Evolutionary conservation across 2,113 vertebrate species (phyloP), one percentile per base, ranked within the genome.

Genomic region (Amazona guildingii): DNA sequence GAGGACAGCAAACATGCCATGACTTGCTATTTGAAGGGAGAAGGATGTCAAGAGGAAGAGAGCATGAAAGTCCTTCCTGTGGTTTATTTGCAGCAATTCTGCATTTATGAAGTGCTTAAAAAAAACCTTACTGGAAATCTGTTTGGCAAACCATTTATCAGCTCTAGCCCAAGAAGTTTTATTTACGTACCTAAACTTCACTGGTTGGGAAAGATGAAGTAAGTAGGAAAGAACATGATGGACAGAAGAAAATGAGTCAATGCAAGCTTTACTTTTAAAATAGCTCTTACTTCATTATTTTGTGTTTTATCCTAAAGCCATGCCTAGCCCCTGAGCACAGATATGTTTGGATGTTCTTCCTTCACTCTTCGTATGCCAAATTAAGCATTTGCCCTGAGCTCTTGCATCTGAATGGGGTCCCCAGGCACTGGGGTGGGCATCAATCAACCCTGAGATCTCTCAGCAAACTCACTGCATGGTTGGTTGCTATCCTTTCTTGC

Each of bases 191-290:
- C 75, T 97, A 49, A 94, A 96, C 57, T 95, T 39, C 90, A 79
- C 82, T 91, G 88, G 95, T 72, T 6, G 49, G 87, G 96, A 95
- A 96, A 93, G 91, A 91, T 94, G 88, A 95, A 86, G 91, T 87
- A 88, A 96, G 68, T 88, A 81, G 75, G 61, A 83, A 94, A 91
- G 75, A 91, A 27, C 14, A 63, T 63, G 75, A 84, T 79, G 86
- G 59, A 90, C 79, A 96, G 90, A 82, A 39, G 43, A 67, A 95
- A 93, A 46, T 35, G 43, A 96, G 51, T 68, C 80, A 95, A 11
- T 61, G 35, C 10, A 67, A 86, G 44, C 35, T 88, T 91, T 93
- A 87, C 23, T 90, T 96, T 75, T 85, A 78, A 95, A 92, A 59
- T 83, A 89, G 46, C 37, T 66, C 33, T n/a, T 62, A 31, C 46